Evolutionary conservation across 2,113 vertebrate genomes (phyloP), one percentile per base, ranked within the genome.

Genomic region (Stictonetta naevosa): DNA sequence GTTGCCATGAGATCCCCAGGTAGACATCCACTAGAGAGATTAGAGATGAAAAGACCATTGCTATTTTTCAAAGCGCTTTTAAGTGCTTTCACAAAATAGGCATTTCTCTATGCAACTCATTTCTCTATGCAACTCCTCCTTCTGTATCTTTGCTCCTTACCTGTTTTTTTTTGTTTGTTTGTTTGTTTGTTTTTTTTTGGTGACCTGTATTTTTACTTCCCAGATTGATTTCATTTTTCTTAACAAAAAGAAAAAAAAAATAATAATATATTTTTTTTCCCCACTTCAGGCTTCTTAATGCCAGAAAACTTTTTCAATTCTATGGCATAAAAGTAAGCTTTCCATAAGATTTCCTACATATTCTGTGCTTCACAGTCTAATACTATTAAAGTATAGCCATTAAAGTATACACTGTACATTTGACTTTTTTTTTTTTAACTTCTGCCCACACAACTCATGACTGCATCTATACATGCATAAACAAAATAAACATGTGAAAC

Each of bases 41-140:
- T 76, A 75, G 28, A 91, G 52, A 84, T n/a, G 48, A 78, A 81
- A 75, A 91, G 80, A 68, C 10, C 21, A 60, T 4, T 92, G 40
- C 95, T 93, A 50, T 95, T 96, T 97, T 84, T 80, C 76, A 53
- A 91, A 96, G 42, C 77, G 50, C 40, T 93, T 96, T 74, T 80
- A 96, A 93, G 86, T 88, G 50, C 31, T 82, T 62, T 92, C 67
- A 89, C 59, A 63, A 90, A 95, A 96, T 42, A 88, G 22, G 22
- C 50, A 77, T 88, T 93, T 91, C 46, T 95, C 38, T 79, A 53
- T 69, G 83, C 19, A 52, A 18, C 68, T 67, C 48, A 77, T 88
- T 93, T 91, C 46, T 95, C 38, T 79, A 53, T 69, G 83, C 19
- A 52, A 18, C 68, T 67, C 48, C 34, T 84, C 34, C 36, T 76